phyloP scores from a whole-genome alignment of 2,113 vertebrate species.

The Pterocles orientalis region DNA sequence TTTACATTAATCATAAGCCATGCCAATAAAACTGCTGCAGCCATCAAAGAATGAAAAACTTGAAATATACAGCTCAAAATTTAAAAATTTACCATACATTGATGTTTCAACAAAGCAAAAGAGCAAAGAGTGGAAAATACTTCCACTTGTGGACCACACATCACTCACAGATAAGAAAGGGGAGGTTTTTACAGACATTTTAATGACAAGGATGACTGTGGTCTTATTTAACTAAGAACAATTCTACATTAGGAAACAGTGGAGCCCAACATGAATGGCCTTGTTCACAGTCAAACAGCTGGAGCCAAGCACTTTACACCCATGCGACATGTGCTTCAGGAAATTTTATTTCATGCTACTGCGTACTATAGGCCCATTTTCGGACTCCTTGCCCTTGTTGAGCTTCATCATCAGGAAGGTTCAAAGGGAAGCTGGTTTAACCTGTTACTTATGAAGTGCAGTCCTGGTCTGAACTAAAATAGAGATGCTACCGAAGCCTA shows the following conservation, averaged over 20 bases:
- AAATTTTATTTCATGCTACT: neutral
- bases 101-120: neutral
- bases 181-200: fast-evolving
- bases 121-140: neutral
- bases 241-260: neutral
- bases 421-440: neutral
- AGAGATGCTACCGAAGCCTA: neutral
- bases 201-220: neutral
- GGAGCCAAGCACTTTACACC: neutral
- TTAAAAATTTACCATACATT: neutral
- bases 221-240: neutral
- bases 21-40: neutral
- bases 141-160: neutral
- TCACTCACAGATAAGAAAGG: neutral
- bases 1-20: neutral
- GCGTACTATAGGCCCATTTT: neutral
- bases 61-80: neutral
- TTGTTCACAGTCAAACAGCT: neutral
- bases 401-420: neutral
- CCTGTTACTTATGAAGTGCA: neutral
- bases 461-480: neutral
- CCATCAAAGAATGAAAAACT: neutral
- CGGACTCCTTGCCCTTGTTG: neutral
- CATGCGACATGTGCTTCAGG: neutral
- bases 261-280: neutral